phyloP scores from a whole-genome alignment of 2,888 invertebrate genomes.

The Cephus nigrinus region DNA sequence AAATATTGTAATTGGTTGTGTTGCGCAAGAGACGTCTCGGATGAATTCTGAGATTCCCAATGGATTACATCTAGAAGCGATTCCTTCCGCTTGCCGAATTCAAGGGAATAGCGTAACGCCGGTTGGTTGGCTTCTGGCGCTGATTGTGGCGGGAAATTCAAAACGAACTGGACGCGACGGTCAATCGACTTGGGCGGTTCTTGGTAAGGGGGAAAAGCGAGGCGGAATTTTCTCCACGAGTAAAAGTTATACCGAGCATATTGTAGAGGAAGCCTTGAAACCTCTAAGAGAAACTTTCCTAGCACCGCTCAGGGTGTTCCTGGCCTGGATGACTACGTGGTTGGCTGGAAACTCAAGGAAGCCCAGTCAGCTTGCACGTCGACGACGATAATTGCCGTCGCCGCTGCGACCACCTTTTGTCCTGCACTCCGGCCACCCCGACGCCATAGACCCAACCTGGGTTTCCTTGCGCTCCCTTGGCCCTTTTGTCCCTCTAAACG shows the following conservation, averaged over 20 bases:
- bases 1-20: constrained; percentile 64
- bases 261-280: constrained; percentile 31
- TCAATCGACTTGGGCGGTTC: no score
- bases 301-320: constrained; percentile 37
- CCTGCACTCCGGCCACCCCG: constrained; percentile 30
- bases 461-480: constrained; percentile 34
- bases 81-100: no score
- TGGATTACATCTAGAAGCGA: no score
- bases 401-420: constrained; percentile 55
- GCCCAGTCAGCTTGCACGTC: constrained; percentile 53
- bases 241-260: no score
- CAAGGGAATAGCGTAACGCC: no score
- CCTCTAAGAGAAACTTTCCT: constrained; percentile 48
- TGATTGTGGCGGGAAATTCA: no score
- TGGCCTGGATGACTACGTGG: constrained; percentile 45
- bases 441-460: constrained; percentile 17
- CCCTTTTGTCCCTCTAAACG: neutral
- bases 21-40: constrained; percentile 41
- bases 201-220: no score
- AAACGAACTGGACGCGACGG: no score
- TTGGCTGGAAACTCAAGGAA: constrained; percentile 55
- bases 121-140: no score
- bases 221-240: no score
- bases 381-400: constrained; percentile 21
- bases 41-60: constrained; percentile 45